These are phyloP conservation scores for Pheosia tremula DNA, from an alignment of 2,888 invertebrate genomes.

Conservation along the genomic window DNA sequence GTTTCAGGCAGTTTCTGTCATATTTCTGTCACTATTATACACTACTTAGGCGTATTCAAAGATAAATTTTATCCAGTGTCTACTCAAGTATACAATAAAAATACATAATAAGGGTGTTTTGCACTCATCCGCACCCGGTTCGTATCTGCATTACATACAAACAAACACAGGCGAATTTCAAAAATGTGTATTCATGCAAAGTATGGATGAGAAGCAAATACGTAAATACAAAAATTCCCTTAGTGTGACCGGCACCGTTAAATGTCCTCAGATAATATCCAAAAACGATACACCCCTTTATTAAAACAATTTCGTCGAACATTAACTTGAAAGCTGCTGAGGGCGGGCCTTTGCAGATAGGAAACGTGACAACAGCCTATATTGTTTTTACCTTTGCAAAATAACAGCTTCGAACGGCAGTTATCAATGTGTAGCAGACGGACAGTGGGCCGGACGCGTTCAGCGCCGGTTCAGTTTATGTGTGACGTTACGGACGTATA, in stretches of 20 bases:
- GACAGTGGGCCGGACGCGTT: conserved; percentile 39
- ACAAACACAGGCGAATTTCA: too few relatives aligned
- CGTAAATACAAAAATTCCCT: too few relatives aligned
- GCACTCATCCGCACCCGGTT: too few relatives aligned
- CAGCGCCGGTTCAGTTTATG: conserved; percentile 49
- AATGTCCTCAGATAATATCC: not conserved
- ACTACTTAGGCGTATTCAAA: too few relatives aligned
- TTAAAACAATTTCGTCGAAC: not conserved
- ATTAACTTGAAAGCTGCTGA: conserved; percentile 1
- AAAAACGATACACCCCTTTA: not conserved
- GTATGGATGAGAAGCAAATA: too few relatives aligned
- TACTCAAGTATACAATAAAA: too few relatives aligned
- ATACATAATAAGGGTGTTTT: too few relatives aligned
- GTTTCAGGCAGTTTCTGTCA: too few relatives aligned
- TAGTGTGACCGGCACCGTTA: not conserved
- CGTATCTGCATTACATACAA: too few relatives aligned
- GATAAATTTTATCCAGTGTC: too few relatives aligned
- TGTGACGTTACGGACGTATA: conserved; percentile 36
- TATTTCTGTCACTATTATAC: too few relatives aligned
- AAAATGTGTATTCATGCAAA: too few relatives aligned
- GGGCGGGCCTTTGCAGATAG: conserved; percentile 3
- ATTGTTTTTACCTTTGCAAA: conserved; percentile 42
- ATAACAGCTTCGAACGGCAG: conserved; percentile 34
- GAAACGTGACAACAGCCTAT: conserved; percentile 35
- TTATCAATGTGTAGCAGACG: conserved; percentile 41